These are phyloP conservation scores for Calyptommatus sinebrachiatus DNA, from an alignment of 2,113 vertebrate genomes.

Conservation along the genomic window DNA sequence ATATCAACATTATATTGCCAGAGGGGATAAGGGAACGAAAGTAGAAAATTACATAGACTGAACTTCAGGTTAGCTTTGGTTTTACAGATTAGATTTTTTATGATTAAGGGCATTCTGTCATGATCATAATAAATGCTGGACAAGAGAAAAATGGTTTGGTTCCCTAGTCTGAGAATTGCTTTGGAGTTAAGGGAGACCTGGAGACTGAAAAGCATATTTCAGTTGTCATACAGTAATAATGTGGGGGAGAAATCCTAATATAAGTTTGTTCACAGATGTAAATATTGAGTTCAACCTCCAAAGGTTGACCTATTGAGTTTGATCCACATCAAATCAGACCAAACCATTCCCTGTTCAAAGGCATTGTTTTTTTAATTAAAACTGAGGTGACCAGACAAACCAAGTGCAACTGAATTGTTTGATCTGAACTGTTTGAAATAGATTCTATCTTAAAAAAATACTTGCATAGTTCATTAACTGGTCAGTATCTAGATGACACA, in stretches of 20 bases:
- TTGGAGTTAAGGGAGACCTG: constrained; percentile 25
- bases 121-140: constrained; percentile 29
- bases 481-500: too few species aligned
- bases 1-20: neutral
- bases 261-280: neutral
- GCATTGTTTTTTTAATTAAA: too few species aligned
- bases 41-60: neutral
- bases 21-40: neutral
- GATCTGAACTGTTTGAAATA: too few species aligned
- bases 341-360: too few species aligned
- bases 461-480: too few species aligned
- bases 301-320: neutral
- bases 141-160: constrained; percentile 28
- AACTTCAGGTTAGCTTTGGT: constrained; percentile 18
- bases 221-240: constrained; percentile 24
- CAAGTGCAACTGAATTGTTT: too few species aligned
- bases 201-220: constrained; percentile 30
- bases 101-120: neutral
- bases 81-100: constrained; percentile 6
- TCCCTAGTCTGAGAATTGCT: constrained; percentile 30
- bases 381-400: too few species aligned
- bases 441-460: too few species aligned
- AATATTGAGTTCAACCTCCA: neutral
- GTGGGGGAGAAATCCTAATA: neutral
- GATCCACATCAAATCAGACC: too few species aligned